A percentile compares a stretch with the other conserved stretches of the same genome.
These are phyloP conservation scores for Scelioninae gen. 2 DNA, from an alignment of 2,888 invertebrate genomes.

Conservation along the genomic window DNA sequence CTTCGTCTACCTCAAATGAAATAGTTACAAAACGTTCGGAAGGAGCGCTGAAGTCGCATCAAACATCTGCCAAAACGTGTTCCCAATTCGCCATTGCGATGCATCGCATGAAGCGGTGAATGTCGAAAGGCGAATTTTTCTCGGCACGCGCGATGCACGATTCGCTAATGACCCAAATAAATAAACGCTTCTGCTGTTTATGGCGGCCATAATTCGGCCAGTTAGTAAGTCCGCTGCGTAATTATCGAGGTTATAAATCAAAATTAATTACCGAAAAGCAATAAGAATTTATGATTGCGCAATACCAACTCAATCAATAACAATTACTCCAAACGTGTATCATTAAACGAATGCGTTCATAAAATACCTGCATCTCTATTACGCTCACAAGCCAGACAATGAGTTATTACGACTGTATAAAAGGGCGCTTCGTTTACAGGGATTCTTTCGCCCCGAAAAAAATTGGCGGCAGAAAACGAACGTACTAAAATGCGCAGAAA, in stretches of 20 bases:
- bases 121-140: too few species aligned
- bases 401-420: not conserved
- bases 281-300: conserved; percentile 39
- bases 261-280: conserved; percentile 23
- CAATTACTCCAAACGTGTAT: conserved; percentile 27
- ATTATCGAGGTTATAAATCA: conserved; percentile 40
- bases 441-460: too few species aligned
- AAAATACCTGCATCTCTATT: conserved; percentile 1
- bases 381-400: conserved; percentile 5
- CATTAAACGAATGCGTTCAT: conserved; percentile 13
- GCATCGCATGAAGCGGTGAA: too few species aligned
- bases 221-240: conserved; percentile 12
- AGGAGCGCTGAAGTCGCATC: conserved; percentile 48
- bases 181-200: conserved; percentile 1
- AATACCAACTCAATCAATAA: conserved; percentile 26
- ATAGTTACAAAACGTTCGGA: conserved; percentile 43
- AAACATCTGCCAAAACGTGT: conserved; percentile 24
- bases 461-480: too few species aligned
- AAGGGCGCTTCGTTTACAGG: too few species aligned
- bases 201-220: conserved; percentile 4
- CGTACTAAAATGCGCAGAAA: too few species aligned
- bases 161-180: conserved; percentile 20
- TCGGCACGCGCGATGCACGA: too few species aligned
- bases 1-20: conserved; percentile 48
- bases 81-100: too few species aligned